Conservation (phyloP, 30 jellyfish, hydroid and myxozoan species). For the Cassiopea andromeda region DNA sequence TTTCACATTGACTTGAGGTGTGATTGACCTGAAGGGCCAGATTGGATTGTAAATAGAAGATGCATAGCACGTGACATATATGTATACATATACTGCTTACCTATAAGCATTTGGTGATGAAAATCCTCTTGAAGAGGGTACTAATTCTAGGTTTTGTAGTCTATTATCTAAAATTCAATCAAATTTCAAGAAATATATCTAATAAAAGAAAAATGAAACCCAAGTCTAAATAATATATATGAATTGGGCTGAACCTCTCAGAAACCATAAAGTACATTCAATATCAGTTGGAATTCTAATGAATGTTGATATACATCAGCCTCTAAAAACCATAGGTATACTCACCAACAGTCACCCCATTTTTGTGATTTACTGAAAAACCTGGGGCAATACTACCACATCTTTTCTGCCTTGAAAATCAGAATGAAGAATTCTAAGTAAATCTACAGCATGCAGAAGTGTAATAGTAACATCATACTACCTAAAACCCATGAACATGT, state of each 20-base stretch:
- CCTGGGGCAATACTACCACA: constrained; percentile 72
- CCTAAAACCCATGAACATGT: neutral
- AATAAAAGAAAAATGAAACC: neutral
- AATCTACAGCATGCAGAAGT: too few species aligned
- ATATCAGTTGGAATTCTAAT: too few species aligned
- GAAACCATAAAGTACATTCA: too few species aligned
- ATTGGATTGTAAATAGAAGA: too few species aligned
- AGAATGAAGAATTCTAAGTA: neutral
- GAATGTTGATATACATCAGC: neutral
- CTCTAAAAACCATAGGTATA: neutral
- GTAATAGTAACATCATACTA: neutral
- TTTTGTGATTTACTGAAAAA: constrained; percentile 40
- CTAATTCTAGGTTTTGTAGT: constrained; percentile 54
- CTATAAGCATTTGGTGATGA: neutral
- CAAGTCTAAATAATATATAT: too few species aligned
- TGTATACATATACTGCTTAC: neutral
- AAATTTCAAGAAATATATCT: neutral
- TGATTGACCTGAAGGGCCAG: too few species aligned
- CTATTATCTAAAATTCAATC: constrained; percentile 44
- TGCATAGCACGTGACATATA: too few species aligned
- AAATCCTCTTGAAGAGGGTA: constrained; percentile 7
- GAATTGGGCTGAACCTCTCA: too few species aligned
- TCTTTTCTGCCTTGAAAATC: constrained; percentile 51
- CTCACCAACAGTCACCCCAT: constrained; percentile 73
- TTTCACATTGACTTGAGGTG: too few species aligned